Evolutionary conservation across 2,113 vertebrate genomes (phyloP).

Genomic region (Sminthopsis crassicaudata): DNA sequence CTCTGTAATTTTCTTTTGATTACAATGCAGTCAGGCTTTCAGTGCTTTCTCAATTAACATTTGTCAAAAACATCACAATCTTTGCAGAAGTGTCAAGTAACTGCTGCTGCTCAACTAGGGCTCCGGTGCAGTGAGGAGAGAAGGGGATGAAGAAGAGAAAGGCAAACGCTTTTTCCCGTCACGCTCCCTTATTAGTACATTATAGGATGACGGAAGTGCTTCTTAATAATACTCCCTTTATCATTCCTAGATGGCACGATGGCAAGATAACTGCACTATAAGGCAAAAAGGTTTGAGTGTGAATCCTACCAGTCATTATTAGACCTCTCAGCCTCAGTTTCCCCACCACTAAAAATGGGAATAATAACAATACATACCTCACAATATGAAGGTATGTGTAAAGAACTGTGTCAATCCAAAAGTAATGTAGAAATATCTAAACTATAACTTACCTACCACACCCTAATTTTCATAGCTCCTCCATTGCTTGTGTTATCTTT

Average conservation of each 20-base stretch:
- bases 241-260: neutral
- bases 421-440: neutral
- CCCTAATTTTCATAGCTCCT: conserved; percentile 69
- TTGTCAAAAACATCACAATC: conserved; percentile 87
- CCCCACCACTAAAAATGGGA: neutral
- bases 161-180: conserved; percentile 54
- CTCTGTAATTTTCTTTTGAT: conserved; percentile 86
- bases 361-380: neutral
- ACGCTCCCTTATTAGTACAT: conserved; percentile 77
- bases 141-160: conserved; percentile 38
- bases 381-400: neutral
- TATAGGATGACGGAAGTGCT: conserved; percentile 81
- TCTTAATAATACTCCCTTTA: conserved; percentile 81
- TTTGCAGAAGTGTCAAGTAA: conserved; percentile 75
- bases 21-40: conserved; percentile 83
- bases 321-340: neutral
- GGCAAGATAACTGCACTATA: neutral
- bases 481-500: conserved; percentile 71
- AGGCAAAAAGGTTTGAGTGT: neutral
- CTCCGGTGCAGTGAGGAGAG: neutral
- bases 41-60: conserved; percentile 90
- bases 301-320: neutral
- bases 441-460: conserved; percentile 2
- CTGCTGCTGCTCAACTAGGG: conserved; percentile 71
- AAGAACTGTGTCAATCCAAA: neutral